Conservation (phyloP, 2,888 invertebrate species). For the Venusia cambrica region DNA sequence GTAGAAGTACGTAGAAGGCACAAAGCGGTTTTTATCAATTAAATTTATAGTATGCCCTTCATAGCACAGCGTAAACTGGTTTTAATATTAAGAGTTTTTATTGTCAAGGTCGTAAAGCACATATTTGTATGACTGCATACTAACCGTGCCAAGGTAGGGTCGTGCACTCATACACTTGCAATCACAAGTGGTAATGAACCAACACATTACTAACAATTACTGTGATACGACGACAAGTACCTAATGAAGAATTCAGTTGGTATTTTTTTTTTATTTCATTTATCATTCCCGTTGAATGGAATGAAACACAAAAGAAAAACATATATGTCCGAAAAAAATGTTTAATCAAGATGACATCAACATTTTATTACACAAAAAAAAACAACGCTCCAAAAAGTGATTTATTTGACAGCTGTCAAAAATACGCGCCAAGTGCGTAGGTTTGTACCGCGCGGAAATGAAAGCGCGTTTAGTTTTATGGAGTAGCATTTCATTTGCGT, state of each 20-base stretch:
- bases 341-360: slow-evolving; percentile 2
- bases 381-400: slow-evolving; percentile 6
- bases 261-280: too few species aligned
- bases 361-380: slow-evolving; percentile 7
- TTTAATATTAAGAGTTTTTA: slow-evolving; percentile 23
- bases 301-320: not conserved
- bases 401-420: slow-evolving; percentile 44
- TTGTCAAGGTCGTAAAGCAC: slow-evolving; percentile 25
- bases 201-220: slow-evolving; percentile 11
- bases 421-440: slow-evolving; percentile 33
- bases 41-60: slow-evolving; percentile 13
- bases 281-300: too few species aligned
- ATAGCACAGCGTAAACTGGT: slow-evolving; percentile 17
- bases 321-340: slow-evolving; percentile 10
- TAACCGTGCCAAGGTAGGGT: slow-evolving; percentile 33
- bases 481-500: slow-evolving; percentile 37
- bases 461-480: slow-evolving; percentile 39
- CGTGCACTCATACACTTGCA: slow-evolving; percentile 29
- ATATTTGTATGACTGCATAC: slow-evolving; percentile 21
- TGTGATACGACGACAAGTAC: slow-evolving; percentile 13
- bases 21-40: slow-evolving; percentile 15
- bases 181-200: slow-evolving; percentile 21
- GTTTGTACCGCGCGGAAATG: slow-evolving; percentile 38
- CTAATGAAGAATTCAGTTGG: slow-evolving; percentile 14
- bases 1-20: slow-evolving; percentile 1